A percentile compares a stretch with the other conserved stretches of the same genome.
These are phyloP conservation scores for Boulengeromyrus knoepffleri DNA, from an alignment of 2,113 vertebrate genomes.

Conservation along the genomic window DNA sequence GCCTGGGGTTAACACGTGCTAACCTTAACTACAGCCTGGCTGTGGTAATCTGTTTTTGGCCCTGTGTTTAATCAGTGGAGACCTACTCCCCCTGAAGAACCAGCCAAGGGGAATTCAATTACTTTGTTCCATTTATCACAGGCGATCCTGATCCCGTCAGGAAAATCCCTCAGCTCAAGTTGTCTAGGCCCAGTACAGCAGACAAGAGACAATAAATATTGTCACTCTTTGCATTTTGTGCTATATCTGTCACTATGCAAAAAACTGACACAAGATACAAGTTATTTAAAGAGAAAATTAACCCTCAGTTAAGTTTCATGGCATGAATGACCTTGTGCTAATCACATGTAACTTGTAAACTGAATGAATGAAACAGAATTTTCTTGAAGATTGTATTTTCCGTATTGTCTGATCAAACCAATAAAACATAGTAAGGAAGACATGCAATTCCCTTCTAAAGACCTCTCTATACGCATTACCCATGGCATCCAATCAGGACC, in stretches of 20 bases:
- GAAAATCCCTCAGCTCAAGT: background rate
- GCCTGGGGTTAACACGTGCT: background rate
- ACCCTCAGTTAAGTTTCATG: background rate
- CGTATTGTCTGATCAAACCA: background rate
- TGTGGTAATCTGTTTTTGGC: background rate
- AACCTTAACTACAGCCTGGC: slow-evolving; percentile 7
- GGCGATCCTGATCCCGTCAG: background rate
- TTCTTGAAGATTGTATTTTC: background rate
- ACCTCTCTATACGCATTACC: background rate
- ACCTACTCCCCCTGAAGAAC: background rate
- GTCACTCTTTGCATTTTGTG: background rate
- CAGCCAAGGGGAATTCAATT: slow-evolving; percentile 1
- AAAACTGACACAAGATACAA: background rate
- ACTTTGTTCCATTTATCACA: slow-evolving; percentile 7
- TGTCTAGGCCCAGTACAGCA: background rate
- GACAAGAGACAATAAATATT: background rate
- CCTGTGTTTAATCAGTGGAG: slow-evolving; percentile 13
- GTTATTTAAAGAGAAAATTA: background rate
- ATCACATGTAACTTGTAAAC: background rate
- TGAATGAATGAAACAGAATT: background rate
- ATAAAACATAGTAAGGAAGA: background rate
- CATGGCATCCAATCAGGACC: background rate
- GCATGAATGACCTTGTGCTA: background rate
- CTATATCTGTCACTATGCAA: background rate
- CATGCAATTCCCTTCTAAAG: background rate